Evolutionary conservation across 2,797 vertebrate species (phyloP).

Genomic region (Mus caroli): DNA sequence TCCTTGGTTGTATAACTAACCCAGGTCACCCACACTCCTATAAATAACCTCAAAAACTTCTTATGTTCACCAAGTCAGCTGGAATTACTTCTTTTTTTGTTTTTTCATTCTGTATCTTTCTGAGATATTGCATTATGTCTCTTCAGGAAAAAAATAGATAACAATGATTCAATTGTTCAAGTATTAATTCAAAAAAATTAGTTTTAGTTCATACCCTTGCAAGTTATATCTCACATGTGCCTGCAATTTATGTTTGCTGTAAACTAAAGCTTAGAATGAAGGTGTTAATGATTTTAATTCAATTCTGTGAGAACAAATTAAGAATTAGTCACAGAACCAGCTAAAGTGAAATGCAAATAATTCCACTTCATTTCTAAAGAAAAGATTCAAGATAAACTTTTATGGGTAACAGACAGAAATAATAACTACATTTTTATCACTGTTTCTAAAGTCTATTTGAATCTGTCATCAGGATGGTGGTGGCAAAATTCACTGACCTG

Average conservation of each 20-base stretch:
- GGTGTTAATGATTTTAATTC: not conserved
- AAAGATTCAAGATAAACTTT: not conserved
- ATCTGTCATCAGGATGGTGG: not conserved
- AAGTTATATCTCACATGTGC: conserved; percentile 3
- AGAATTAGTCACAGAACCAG: not conserved
- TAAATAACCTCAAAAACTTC: not conserved
- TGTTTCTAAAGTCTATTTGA: not conserved
- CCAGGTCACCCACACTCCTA: not conserved
- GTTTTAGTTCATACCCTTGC: not conserved
- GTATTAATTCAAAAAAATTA: conserved; percentile 25
- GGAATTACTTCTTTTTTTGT: not conserved
- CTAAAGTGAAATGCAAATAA: not conserved
- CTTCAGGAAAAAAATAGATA: not conserved
- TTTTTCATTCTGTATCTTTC: not conserved
- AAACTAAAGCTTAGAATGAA: not conserved
- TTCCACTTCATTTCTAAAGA: conserved; percentile 19
- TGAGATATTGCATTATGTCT: not conserved
- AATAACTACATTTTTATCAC: conserved; percentile 22
- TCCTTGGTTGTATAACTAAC: no score
- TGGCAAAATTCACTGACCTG: not conserved
- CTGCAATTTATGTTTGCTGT: not conserved
- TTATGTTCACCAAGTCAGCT: not conserved
- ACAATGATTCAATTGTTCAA: not conserved
- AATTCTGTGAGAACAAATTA: not conserved
- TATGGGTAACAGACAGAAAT: not conserved